Conservation (phyloP, 2,113 vertebrate species). For the Rhynchopsitta pachyrhyncha region DNA sequence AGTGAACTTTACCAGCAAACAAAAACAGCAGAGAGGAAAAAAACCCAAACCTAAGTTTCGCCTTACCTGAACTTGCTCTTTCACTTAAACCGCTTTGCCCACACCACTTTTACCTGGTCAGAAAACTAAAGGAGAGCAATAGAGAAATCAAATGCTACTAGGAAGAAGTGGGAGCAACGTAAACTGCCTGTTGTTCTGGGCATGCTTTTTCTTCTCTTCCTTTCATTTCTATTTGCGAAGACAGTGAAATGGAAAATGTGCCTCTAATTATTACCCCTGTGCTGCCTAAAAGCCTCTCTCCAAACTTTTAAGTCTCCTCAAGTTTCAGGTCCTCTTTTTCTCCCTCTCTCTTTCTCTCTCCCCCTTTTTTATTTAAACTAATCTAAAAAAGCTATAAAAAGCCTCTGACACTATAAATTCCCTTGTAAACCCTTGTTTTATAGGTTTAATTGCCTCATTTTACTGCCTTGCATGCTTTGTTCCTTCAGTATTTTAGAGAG, state of each 20-base stretch:
- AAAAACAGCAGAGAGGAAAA: not conserved
- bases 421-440: conserved; percentile 82
- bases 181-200: conserved; percentile 14
- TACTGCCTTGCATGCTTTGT: conserved; percentile 76
- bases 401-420: conserved; percentile 82
- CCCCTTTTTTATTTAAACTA: conserved; percentile 77
- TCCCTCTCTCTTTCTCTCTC: conserved; percentile 53
- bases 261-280: conserved; percentile 73
- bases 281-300: conserved; percentile 79
- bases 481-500: conserved; percentile 73
- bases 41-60: not conserved
- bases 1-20: not conserved
- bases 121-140: not conserved
- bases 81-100: not conserved
- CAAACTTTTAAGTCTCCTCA: conserved; percentile 80
- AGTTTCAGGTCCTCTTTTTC: conserved; percentile 77
- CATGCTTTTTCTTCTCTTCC: not conserved
- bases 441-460: conserved; percentile 83
- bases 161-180: not conserved
- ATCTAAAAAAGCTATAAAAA: conserved; percentile 84
- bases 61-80: not conserved
- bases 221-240: conserved; percentile 65
- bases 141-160: not conserved
- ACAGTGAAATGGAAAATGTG: conserved; percentile 73
- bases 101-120: not conserved